Evolutionary conservation across 2,888 invertebrate species (phyloP).

Genomic region (Cacoxenus indagator): DNA sequence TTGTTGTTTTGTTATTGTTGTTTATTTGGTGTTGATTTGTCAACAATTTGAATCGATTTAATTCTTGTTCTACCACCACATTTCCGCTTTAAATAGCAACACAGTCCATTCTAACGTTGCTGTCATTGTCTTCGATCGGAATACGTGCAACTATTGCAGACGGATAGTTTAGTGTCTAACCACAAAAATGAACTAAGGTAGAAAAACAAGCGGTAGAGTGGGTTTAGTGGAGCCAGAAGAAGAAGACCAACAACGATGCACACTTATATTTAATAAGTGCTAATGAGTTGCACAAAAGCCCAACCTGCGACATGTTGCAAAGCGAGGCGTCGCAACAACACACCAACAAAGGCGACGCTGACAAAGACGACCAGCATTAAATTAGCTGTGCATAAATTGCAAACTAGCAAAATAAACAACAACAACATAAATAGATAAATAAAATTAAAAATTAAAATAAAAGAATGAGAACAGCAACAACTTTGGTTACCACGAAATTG

Average conservation of each 20-base stretch:
- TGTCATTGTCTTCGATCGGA: too few relatives aligned
- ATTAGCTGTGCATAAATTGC: conserved; percentile 46
- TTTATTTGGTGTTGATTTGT: conserved; percentile 13
- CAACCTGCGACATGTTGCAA: neutral
- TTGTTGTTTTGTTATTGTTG: neutral
- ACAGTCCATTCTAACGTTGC: neutral
- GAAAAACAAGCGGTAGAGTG: too few relatives aligned
- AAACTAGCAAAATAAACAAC: conserved; percentile 6
- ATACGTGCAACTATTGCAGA: too few relatives aligned
- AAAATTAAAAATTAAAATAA: too few relatives aligned
- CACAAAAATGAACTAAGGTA: neutral
- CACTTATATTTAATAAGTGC: conserved; percentile 66
- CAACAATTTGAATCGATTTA: conserved; percentile 14
- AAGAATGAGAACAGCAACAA: neutral
- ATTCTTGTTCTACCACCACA: neutral
- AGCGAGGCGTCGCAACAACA: too few relatives aligned
- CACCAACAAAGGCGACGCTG: neutral
- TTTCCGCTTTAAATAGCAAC: conserved; percentile 12
- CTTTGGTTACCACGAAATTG: neutral
- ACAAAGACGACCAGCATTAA: conserved; percentile 30
- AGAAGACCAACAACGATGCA: conserved; percentile 26
- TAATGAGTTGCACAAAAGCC: conserved; percentile 61
- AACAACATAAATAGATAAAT: too few relatives aligned
- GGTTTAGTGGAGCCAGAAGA: too few relatives aligned
- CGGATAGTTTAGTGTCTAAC: conserved; percentile 18